Evolutionary conservation across 2,888 invertebrate genomes (phyloP).

Genomic region (Rhyacophila evoluta): DNA sequence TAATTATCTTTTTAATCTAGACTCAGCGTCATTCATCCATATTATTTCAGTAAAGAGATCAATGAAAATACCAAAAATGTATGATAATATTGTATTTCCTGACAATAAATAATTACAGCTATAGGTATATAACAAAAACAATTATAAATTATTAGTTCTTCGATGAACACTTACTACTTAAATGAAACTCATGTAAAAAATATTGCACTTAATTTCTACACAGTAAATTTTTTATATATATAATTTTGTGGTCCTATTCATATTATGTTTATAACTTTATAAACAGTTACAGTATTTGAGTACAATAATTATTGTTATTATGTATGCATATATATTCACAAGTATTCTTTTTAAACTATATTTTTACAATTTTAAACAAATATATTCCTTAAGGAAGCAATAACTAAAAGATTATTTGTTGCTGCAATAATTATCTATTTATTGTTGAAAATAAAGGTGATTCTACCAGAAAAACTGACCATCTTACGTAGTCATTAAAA

Average conservation of each 20-base stretch:
- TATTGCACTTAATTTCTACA: conserved; percentile 5
- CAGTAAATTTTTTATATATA: not conserved
- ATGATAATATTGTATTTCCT: not conserved
- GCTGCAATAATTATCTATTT: no score
- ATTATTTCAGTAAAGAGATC: no score
- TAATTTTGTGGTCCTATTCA: conserved; percentile 1
- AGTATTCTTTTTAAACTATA: no score
- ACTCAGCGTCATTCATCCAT: no score
- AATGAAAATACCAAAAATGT: not conserved
- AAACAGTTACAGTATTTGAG: not conserved
- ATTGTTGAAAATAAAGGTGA: no score
- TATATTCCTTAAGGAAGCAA: no score
- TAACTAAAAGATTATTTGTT: no score
- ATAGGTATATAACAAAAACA: conserved; percentile 12
- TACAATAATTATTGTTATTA: not conserved
- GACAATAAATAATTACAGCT: not conserved
- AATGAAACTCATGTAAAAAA: conserved; percentile 18
- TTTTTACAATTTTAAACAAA: no score
- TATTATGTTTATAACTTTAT: not conserved
- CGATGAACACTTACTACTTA: not conserved
- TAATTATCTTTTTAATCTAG: no score
- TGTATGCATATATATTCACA: not conserved
- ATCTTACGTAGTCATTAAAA: no score
- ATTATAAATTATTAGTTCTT: not conserved
- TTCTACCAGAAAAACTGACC: no score